Evolutionary conservation across 1,140 invertebrate species (phyloP).

Genomic region (Holcopasites calliopsidis): DNA sequence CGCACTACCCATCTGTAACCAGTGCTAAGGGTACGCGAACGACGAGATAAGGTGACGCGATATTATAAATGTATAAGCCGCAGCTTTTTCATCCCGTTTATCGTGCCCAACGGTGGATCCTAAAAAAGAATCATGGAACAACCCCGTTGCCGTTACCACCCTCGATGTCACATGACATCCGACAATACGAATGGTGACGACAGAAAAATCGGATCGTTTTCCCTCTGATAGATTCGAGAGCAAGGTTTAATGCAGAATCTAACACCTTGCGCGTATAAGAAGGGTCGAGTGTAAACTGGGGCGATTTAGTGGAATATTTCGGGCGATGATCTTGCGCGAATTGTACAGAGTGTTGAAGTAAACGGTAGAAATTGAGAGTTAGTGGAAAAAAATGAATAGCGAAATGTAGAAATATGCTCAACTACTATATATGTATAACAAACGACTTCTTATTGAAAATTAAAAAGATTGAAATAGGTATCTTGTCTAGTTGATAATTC

Average conservation of each 20-base stretch:
- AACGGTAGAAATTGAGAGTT: too few relatives aligned
- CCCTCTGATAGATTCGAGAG: neutral
- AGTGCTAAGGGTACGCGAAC: constrained; percentile 12
- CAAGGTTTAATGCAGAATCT: neutral
- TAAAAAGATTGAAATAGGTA: too few relatives aligned
- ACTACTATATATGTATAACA: too few relatives aligned
- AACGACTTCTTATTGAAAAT: too few relatives aligned
- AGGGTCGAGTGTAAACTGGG: neutral
- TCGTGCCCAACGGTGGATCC: constrained; percentile 32
- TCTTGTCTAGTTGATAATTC: too few relatives aligned
- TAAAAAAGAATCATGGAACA: constrained; percentile 36
- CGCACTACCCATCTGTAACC: constrained; percentile 15
- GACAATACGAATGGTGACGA: neutral
- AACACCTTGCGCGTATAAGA: neutral
- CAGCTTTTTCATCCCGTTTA: constrained; percentile 52
- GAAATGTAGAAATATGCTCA: too few relatives aligned
- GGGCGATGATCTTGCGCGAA: neutral
- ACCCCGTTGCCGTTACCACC: neutral
- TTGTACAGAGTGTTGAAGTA: too few relatives aligned
- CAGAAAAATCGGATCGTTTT: constrained; percentile 9
- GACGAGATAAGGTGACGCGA: constrained; percentile 47
- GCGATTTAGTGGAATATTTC: neutral
- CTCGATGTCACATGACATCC: neutral
- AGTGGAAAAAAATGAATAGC: too few relatives aligned
- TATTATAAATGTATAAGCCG: constrained; percentile 59